phyloP scores from a whole-genome alignment of 2,888 invertebrate genomes.

The Leptopilina drosophilae region DNA sequence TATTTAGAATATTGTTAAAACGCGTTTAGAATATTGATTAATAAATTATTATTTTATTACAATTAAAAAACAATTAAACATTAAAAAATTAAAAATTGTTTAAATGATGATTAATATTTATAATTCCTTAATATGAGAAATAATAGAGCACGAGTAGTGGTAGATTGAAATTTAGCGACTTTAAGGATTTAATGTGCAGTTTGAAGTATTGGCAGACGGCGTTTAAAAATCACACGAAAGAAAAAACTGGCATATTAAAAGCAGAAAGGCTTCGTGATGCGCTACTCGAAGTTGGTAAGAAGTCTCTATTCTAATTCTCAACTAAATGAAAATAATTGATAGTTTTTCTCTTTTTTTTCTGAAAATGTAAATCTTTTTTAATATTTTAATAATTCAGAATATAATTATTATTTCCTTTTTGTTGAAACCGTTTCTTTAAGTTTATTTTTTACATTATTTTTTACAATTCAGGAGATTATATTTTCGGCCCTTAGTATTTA shows the following conservation, averaged over 20 bases:
- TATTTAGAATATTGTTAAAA: no score
- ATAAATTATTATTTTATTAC: no score
- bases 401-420: no score
- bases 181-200: slow-evolving; percentile 94
- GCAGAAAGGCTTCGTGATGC: slow-evolving; percentile 92
- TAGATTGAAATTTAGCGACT: slow-evolving; percentile 89
- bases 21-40: no score
- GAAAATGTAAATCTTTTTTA: not conserved
- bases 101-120: not conserved
- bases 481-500: no score
- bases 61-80: no score
- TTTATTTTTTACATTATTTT: no score
- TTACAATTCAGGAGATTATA: no score
- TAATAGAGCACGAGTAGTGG: slow-evolving; percentile 86
- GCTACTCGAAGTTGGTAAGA: slow-evolving; percentile 86
- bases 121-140: slow-evolving; percentile 59
- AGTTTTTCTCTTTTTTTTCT: not conserved
- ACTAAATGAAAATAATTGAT: slow-evolving; percentile 5
- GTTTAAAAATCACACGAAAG: slow-evolving; percentile 93
- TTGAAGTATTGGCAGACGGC: slow-evolving; percentile 94
- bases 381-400: no score
- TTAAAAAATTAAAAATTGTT: slow-evolving; percentile 3
- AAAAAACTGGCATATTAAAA: slow-evolving; percentile 92
- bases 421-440: no score
- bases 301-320: not conserved